Base-by-base conservation (phyloP, 2,113 vertebrate genomes). In the Psilopogon haemacephalus region DNA sequence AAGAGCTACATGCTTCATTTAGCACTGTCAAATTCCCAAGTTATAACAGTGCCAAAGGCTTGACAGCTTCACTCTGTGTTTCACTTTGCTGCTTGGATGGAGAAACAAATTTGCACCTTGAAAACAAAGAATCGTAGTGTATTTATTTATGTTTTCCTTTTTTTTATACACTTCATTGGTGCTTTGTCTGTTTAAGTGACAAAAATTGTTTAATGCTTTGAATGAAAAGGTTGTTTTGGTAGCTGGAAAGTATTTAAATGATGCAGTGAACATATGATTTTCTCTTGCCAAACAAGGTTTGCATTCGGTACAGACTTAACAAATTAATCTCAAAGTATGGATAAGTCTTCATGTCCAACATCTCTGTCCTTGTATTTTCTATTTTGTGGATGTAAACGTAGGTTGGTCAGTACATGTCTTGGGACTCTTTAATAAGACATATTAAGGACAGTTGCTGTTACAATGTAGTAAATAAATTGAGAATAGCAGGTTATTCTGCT, bases 1-100 rank as follows among this genome's bases (percentile, higher is more conserved):
- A 58, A 91, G 52, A 85, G 50, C 83, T 68, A 19, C 52, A 23
- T 62, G 74, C 94, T 91, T 93, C 90, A 84, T 86, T 93, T 91
- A 84, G 18, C 72, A 26, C 37, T 84, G 71, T 74, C 3, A 21
- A 84, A 72, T 82, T 94, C 83, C 62, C 52, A 40, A 26, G 48
- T 68, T 82, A 8, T 11, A 82, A 24, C 42, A 78, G 32, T 0
- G 5, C 73, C 55, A 52, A 58, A 68, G 62, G 44, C 71, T 68
- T 86, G 77, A 76, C 44, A 72, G 73, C 69, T 63, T 79, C 40
- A n/a, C 33, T 72, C 38, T 12, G 8, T 63, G 37, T 60, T 82
- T 89, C 58, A 14, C 52, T 88, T 64, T 38, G 44, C 73, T 90
- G 16, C 1, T 4, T 89, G 58, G 54, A 35, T 40, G 67, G 58